Conservation (phyloP, 2,888 invertebrate species). For the Camponotus fellah region DNA sequence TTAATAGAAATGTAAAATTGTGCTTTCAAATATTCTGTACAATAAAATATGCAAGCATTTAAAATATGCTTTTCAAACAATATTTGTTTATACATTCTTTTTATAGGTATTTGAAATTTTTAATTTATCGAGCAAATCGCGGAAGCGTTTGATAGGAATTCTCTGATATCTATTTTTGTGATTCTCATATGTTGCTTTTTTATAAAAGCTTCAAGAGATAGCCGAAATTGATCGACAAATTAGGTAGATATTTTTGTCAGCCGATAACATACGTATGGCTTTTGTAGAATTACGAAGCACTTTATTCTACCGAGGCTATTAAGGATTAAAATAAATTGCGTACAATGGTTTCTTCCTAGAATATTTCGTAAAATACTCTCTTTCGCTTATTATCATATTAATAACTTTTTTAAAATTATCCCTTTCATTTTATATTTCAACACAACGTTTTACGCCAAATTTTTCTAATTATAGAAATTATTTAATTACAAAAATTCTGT, state of each 20-base stretch:
- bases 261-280: background rate
- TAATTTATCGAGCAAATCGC: slow-evolving; percentile 8
- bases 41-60: background rate
- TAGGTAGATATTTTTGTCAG: slow-evolving; percentile 18
- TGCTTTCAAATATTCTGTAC: background rate
- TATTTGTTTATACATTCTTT: background rate
- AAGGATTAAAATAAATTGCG: slow-evolving; percentile 13
- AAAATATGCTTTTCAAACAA: background rate
- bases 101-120: background rate
- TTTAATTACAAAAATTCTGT: background rate
- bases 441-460: background rate
- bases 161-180: slow-evolving; percentile 14
- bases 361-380: background rate
- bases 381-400: background rate
- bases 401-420: background rate
- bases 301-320: background rate
- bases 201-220: background rate
- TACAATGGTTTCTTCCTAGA: background rate
- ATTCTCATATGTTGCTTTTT: background rate
- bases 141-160: background rate
- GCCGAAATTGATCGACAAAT: slow-evolving; percentile 29
- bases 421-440: background rate
- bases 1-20: background rate
- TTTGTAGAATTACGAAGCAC: background rate
- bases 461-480: background rate